Conservation (phyloP, 2,113 vertebrate species). For the Ictidomys tridecemlineatus region DNA sequence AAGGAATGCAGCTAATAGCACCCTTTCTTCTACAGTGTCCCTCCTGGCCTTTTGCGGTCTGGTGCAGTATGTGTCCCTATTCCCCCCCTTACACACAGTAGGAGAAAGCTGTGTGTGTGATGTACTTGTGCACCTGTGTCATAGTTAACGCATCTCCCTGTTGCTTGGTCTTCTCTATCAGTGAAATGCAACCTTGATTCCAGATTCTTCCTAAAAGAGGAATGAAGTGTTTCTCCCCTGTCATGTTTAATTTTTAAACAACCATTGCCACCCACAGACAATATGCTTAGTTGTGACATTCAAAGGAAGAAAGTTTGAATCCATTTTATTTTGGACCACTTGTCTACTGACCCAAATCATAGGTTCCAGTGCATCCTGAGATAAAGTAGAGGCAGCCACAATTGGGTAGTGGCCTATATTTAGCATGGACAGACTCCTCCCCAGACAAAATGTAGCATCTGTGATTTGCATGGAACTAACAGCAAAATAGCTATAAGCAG, state of each 20-base stretch:
- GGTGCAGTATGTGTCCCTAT: not conserved
- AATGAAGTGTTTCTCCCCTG: conserved; percentile 29
- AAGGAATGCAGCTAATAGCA: conserved; percentile 44
- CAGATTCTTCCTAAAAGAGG: conserved; percentile 26
- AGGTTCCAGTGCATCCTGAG: not conserved
- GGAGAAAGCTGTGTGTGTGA: not conserved
- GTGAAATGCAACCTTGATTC: not conserved
- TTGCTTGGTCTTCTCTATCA: not conserved
- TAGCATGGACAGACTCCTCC: not conserved
- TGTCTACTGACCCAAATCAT: conserved; percentile 35
- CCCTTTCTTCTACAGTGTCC: not conserved
- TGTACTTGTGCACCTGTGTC: not conserved
- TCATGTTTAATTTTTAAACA: conserved; percentile 20
- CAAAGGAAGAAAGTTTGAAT: conserved; percentile 14
- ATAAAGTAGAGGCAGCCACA: not conserved
- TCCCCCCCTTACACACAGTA: too few species aligned
- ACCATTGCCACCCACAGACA: conserved; percentile 29
- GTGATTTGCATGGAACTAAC: not conserved
- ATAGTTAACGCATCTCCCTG: not conserved
- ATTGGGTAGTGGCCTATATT: not conserved
- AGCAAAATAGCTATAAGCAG: not conserved
- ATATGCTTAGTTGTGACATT: conserved; percentile 30
- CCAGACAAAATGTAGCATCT: not conserved
- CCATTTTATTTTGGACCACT: conserved; percentile 56
- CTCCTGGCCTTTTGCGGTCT: not conserved